Base-by-base conservation (phyloP, 1,140 invertebrate genomes). In the Akabosia matsudoensis region DNA sequence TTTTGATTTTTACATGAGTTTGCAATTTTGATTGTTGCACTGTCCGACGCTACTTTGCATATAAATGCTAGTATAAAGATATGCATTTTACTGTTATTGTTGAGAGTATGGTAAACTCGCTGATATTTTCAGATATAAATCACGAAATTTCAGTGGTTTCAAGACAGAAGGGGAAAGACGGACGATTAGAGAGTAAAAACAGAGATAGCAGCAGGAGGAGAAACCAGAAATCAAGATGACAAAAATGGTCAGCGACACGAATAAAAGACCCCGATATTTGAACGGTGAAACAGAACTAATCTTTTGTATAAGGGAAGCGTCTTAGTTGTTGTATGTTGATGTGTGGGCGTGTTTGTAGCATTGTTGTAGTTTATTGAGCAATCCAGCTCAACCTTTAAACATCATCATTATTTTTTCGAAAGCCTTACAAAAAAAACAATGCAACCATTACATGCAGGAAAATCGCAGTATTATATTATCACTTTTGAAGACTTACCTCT, bases 211-310 rank as follows among this genome's bases (percentile, higher is more conserved):
- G 54, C 54, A 56, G 54, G 54, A 30, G 61, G 61, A 67, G 61
- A 67, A 30, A 67, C 28, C 61, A 67, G 28, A 67, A 67, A 67
- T 67, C 61, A 67, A 67, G 30, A 67, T 67, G 61, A 67, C 61
- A 67, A 67, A 67, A 67, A 67, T 67, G 61, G 61, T 67, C 24
- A 67, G 61, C 26, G 61, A 67, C 61, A 67, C 61, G 30, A 67
- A 67, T 13, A 67, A 67, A 28, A 67, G 7, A 67, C n/a, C 54
- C 37, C 37, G 37, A 56, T 56, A 56, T 13, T n/a, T n/a, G n/a
- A n/a, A n/a, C n/a, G n/a, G n/a, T n/a, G n/a, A n/a, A n/a, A n/a
- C n/a, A n/a, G n/a, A n/a, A n/a, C n/a, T n/a, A n/a, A n/a, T n/a
- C n/a, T n/a, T n/a, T n/a, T n/a, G 54, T 10, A 18, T 45, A 45